Base-by-base conservation (phyloP, 2,888 invertebrate genomes). In the Brachyptera putata region DNA sequence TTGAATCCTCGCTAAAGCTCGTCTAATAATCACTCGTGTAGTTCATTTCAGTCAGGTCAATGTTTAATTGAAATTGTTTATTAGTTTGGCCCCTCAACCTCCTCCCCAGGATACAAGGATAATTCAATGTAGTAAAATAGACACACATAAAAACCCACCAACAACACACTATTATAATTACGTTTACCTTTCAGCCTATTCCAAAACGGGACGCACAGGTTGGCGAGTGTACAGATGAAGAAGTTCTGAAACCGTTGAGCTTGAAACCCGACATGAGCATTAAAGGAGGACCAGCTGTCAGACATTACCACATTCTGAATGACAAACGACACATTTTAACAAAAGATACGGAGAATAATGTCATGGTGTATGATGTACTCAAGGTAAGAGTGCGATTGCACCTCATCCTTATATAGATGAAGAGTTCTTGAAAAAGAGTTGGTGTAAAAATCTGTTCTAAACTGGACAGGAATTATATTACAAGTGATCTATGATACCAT, bases 281-380 rank as follows among this genome's bases (percentile, higher is more conserved):
- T 70, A 80, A 84, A 70, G 98, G 99, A 3, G 97, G 95, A 1
- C 89, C 97, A 1, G 95, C 95, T 1, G 95, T 99, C 64, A 85
- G 92, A 69, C 91, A 95, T 71, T 96, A 91, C 70, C 85, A 86
- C 58, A 89, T 98, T 58, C 78, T 99, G 63, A 99, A 98, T 73
- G 98, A 99, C 71, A 97, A 96, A 74, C 80, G 98, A 60, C 93
- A 96, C 73, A 91, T 99, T 67, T 76, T 99, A 61, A 97, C 98
- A 13, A 94, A 93, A 77, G 98, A 99, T 74, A 94, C 95, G 0
- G 92, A 92, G 57, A 86, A 87, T 63, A 87, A 86, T 74, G 90
- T 99, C 55, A 89, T 92, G 2, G 76, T 98, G 9, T 99, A 92
- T 75, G 98, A 99, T 76, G 96, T 98, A 0, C 77, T 98, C 61